Percentiles rank a stretch among this genome's conserved stretches.
Conservation (phyloP, 2,797 vertebrate species). For the Sphaeramia orbicularis region DNA sequence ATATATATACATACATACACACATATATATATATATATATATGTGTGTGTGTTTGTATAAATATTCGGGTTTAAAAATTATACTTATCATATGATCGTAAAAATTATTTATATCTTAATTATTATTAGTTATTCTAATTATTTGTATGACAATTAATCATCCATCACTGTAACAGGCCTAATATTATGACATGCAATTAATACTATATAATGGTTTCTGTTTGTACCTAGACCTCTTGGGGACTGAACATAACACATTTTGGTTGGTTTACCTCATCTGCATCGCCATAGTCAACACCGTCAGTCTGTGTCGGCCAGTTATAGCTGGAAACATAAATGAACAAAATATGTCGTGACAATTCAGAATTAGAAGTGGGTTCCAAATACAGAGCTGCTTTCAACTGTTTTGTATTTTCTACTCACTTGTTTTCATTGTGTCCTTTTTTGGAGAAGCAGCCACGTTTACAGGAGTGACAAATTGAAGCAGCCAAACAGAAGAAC, state of each 20-base stretch:
- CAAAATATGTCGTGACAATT: neutral
- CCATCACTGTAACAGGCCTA: too few relatives aligned
- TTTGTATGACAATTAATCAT: too few relatives aligned
- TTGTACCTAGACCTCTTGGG: too few relatives aligned
- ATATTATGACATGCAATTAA: neutral
- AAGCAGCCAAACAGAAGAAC: slow-evolving; percentile 85
- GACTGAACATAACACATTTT: neutral
- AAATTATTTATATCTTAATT: too few relatives aligned
- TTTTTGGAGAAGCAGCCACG: slow-evolving; percentile 90
- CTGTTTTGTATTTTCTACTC: slow-evolving; percentile 56
- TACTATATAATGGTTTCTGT: neutral
- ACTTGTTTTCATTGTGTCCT: slow-evolving; percentile 91
- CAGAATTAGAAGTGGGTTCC: neutral
- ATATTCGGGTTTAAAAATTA: too few relatives aligned
- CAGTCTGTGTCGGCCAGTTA: slow-evolving; percentile 90
- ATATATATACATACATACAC: too few relatives aligned
- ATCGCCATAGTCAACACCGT: slow-evolving; percentile 90
- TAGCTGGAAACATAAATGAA: slow-evolving; percentile 83
- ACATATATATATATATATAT: too few relatives aligned
- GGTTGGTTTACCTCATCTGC: slow-evolving; percentile 92
- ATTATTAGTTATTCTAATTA: too few relatives aligned
- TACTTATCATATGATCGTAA: too few relatives aligned
- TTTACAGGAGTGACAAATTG: slow-evolving; percentile 91
- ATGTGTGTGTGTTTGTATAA: too few relatives aligned
- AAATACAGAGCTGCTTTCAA: neutral